Evolutionary conservation across 2,797 vertebrate genomes (phyloP).

Genomic region (Sebastes hopkinsi): DNA sequence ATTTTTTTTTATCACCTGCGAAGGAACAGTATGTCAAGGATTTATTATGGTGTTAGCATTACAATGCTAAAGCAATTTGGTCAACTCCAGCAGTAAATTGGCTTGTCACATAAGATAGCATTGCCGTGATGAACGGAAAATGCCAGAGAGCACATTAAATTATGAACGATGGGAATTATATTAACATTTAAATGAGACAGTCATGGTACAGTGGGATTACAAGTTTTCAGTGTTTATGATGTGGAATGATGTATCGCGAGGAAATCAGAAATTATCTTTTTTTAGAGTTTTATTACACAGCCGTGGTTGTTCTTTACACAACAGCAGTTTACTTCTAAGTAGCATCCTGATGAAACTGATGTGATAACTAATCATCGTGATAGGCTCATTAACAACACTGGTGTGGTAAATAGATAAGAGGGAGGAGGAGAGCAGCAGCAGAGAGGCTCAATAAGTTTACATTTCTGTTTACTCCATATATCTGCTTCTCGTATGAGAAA

Average conservation of each 20-base stretch:
- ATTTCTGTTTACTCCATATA: conserved; percentile 32
- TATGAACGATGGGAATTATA: conserved; percentile 77
- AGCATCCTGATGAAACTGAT: conserved; percentile 45
- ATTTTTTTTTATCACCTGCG: conserved; percentile 59
- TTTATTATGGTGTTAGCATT: conserved; percentile 66
- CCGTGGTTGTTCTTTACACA: conserved; percentile 45
- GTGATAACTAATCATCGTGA: conserved; percentile 44
- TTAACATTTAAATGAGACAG: conserved; percentile 81
- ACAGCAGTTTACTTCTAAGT: conserved; percentile 43
- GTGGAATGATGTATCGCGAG: conserved; percentile 58
- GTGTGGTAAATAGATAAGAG: conserved; percentile 2
- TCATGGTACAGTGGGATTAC: conserved; percentile 66
- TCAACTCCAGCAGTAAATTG: conserved; percentile 70
- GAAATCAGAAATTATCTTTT: conserved; percentile 60
- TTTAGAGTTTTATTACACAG: conserved; percentile 50
- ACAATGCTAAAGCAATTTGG: conserved; percentile 72
- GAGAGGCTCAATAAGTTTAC: not conserved
- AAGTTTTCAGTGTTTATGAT: conserved; percentile 71
- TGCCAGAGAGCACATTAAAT: conserved; percentile 69
- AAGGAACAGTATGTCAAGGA: conserved; percentile 55
- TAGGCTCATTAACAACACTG: conserved; percentile 30
- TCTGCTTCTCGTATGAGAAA: conserved; percentile 26
- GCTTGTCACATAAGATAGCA: conserved; percentile 71
- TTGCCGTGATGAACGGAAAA: conserved; percentile 67
- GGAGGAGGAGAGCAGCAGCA: not conserved